Evolutionary conservation across 2,797 vertebrate species (phyloP), one percentile per base, ranked within the genome.

Genomic region (Molossus alvarezi): DNA sequence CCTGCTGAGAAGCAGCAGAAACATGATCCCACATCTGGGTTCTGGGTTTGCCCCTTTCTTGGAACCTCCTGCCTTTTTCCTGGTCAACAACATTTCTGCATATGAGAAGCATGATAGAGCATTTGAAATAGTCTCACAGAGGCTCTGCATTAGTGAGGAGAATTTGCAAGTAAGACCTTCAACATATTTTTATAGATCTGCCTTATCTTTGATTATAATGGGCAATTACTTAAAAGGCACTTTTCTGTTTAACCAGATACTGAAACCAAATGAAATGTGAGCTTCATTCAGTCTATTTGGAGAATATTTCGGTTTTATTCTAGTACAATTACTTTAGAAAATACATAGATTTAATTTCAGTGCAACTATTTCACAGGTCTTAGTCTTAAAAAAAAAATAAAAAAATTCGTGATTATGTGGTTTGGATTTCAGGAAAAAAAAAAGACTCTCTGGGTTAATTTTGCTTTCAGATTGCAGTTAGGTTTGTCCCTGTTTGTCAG

Each of bases 341-440:
- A 91, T 15, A 64, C 9, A 29, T 79, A 76, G 71, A 14, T 87
- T 94, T 97, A 57, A 89, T 92, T 92, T 92, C 64, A 45, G 88
- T 21, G 45, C 29, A 53, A 64, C 75, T 72, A 21, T 71, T 95
- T 88, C 51, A 64, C 14, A 86, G 25, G 72, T 37, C 48, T 93
- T 92, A 87, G 73, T 88, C 48, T 37, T 29, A 45, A 53, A 27
- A 64, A 21, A 65, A 71, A 53, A 53, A n/a, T 3, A 58, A 45
- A 71, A 91, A 72, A 75, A 90, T 9, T 18, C 9, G 5, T 37
- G n/a, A 82, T 25, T 72, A 4, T 64, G 41, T 53, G 45, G 58
- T 79, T 95, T 90, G 21, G 77, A 9, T 79, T 90, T 87, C 17
- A 57, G 21, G 1, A 57, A 37, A 55, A 62, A 60, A 80, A 48